Evolutionary conservation across 2,113 vertebrate genomes (phyloP), one percentile per base, ranked within the genome.

Genomic region (Petaurus breviceps): DNA sequence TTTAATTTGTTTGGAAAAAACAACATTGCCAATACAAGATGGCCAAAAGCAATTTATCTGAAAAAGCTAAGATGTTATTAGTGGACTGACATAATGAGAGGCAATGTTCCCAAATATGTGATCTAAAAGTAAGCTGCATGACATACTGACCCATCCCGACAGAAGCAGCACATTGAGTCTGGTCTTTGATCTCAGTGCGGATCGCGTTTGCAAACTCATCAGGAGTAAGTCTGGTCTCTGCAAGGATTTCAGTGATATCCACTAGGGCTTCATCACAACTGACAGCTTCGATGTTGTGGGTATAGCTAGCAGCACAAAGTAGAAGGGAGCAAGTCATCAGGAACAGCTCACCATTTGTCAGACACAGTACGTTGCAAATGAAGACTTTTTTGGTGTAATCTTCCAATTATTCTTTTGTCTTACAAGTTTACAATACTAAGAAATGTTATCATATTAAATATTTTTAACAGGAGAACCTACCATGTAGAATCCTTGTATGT

Each of bases 231-330:
- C 98, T 99, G 95, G 99, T 98, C 98, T 99, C 99, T 23, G 98
- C 97, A 68, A 99, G 98, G 97, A 99, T 99, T 96, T 99, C 98
- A 37, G 99, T 99, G 95, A 99, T 99, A 97, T 99, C 99, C 57
- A 99, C 98, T 97, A 99, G 97, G 2, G 99, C 99, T 98, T 99
- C 99, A 93, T 99, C 99, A 97, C 99, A 99, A 98, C 99, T 99
- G 95, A 99, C 99, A 91, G 99, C 99, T 98, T 99, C 99, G 2
- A 99, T 99, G 98, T 99, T 99, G 77, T 99, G 99, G 93, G 99
- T 99, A 97, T 99, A 99, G 98, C 99, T 99, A 94, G 95, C 96
- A 97, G 98, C 92, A 98, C 77, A 99, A 97, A 98, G 97, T 95
- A 98, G 95, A 84, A 99, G 96, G 93, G 98, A 95, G 89, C 97